These are phyloP conservation scores for Phocoena phocoena DNA, from an alignment of 2,113 vertebrate genomes.

Conservation along the genomic window DNA sequence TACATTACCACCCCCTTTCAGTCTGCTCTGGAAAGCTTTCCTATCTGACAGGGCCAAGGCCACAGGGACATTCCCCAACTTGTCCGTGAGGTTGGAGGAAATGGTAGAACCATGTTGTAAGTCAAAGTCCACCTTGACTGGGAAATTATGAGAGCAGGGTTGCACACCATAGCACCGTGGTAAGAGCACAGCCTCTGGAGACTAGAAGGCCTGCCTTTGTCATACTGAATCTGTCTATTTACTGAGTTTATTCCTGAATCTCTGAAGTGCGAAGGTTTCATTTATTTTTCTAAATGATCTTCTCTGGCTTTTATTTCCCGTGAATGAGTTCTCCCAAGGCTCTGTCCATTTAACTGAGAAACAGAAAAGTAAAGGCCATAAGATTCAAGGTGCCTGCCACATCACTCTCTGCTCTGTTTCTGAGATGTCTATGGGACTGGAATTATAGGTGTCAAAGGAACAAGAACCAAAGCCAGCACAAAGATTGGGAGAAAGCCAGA, in stretches of 20 bases:
- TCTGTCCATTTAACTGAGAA: not conserved
- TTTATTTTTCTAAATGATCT: not conserved
- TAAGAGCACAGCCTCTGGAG: not conserved
- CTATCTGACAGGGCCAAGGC: not conserved
- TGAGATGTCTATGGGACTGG: not conserved
- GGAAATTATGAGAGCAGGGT: not conserved
- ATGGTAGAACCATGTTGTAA: not conserved
- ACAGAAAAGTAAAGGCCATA: not conserved
- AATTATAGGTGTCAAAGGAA: not conserved
- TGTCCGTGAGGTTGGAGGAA: not conserved
- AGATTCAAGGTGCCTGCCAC: not conserved
- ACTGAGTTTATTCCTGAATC: not conserved
- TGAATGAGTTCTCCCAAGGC: not conserved
- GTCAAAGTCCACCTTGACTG: not conserved
- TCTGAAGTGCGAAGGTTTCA: not conserved
- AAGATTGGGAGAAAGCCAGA: not conserved
- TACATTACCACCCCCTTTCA: not conserved
- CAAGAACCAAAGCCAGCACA: not conserved
- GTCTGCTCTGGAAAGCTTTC: not conserved
- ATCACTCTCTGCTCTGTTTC: not conserved
- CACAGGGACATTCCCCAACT: not conserved
- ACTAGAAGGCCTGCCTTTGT: not conserved
- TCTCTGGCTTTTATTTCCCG: not conserved
- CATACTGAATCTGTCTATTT: not conserved
- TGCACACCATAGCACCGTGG: accelerated